Conservation (phyloP, 2,797 vertebrate species). For the Syngnathus acus region DNA sequence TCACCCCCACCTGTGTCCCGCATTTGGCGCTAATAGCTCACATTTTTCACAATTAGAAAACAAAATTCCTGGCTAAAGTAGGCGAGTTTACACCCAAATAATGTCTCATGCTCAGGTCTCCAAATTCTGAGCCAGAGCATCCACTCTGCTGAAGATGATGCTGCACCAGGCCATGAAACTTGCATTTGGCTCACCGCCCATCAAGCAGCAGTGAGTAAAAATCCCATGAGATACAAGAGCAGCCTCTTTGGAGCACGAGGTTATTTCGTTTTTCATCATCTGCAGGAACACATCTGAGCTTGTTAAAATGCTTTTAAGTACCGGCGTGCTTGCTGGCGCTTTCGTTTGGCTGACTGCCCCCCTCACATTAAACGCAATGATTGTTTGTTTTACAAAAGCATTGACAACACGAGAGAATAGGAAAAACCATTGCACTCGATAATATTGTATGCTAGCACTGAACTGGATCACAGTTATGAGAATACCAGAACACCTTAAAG, state of each 20-base stretch:
- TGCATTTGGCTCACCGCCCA: conserved; percentile 24
- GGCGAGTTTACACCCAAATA: background rate
- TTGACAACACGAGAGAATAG: background rate
- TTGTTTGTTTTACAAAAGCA: conserved; percentile 3
- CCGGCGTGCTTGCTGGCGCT: conserved; percentile 6
- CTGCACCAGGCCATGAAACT: conserved; percentile 20
- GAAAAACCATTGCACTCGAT: background rate
- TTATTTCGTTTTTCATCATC: conserved; percentile 12
- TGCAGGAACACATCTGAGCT: conserved; percentile 11
- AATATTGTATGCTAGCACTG: background rate
- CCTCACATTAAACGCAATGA: conserved; percentile 20
- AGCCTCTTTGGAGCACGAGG: background rate
- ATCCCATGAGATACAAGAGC: conserved; percentile 7
- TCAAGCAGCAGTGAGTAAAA: conserved; percentile 15
- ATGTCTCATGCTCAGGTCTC: background rate
- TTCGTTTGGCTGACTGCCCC: conserved; percentile 17
- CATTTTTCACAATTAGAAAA: background rate
- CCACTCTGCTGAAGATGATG: conserved; percentile 17
- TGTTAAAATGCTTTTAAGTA: conserved; percentile 20
- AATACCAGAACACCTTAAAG: background rate
- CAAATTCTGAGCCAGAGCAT: conserved; percentile 11
- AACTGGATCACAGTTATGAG: background rate
- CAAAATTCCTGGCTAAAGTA: background rate
- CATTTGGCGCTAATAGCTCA: background rate
- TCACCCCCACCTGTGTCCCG: background rate